Evolutionary conservation across 2,888 invertebrate genomes (phyloP), one percentile per base, ranked within the genome.

Genomic region (Pristionchus exspectatus): DNA sequence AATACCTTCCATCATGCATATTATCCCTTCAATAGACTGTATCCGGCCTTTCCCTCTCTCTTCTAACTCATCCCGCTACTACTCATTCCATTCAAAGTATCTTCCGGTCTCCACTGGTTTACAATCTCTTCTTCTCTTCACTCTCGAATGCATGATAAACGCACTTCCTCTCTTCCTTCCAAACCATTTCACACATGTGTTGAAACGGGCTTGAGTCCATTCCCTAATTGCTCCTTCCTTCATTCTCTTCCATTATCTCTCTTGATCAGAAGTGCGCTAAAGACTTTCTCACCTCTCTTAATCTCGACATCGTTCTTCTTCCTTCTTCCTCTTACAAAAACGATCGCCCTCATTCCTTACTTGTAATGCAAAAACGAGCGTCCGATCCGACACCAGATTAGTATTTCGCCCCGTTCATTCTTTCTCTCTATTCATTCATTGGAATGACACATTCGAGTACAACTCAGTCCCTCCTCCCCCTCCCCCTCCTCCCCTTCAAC

Each of bases 101-200:
- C 38, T 83, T 83, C 83, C 83, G 83, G 83, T 83, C 81, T 44
- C 50, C n/a, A 21, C 81, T 81, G 50, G 81, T 81, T 81, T 81
- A 81, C 81, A 81, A 81, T 81, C 81, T 81, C 56, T n/a, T 83
- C n/a, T 44, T 7, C 77, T 83, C 54, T 83, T 83, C 83, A 50
- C 27, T 83, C 83, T 24, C 50, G 38, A 16, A n/a, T 81, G 7
- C 50, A 54, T 83, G 54, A 83, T 83, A 30, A 50, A 83, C 5
- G 56, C n/a, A 81, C 81, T 81, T 50, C 30, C 12, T 24, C 83
- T 77, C 24, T 38, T 27, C 38, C 38, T 30, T 44, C 44, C 77
- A 38, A 77, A 77, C 44, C 77, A 77, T 44, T 77, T 77, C 3
- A 30, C 38, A 38, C 30, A 83, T 83, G 83, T 83, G 81, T 83